These are phyloP conservation scores for Sebastes nivosus DNA, from an alignment of 2,797 vertebrate genomes.

Conservation along the genomic window DNA sequence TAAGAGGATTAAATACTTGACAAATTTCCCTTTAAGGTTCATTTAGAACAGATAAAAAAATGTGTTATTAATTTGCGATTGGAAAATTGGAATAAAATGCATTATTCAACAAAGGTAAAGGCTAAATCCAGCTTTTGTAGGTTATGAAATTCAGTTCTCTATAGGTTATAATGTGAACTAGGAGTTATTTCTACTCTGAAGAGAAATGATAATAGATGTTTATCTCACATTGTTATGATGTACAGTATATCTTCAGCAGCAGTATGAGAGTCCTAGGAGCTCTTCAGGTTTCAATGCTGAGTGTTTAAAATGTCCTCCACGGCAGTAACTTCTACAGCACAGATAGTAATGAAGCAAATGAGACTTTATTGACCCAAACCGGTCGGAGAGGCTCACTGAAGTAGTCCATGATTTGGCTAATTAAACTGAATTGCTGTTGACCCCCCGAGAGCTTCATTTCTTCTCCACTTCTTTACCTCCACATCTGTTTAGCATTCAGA, in stretches of 20 bases:
- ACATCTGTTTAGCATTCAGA: slow-evolving; percentile 51
- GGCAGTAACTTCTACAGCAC: background rate
- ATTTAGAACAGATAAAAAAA: too few relatives aligned
- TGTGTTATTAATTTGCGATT: too few relatives aligned
- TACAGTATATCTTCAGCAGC: background rate
- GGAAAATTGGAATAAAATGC: too few relatives aligned
- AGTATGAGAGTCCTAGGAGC: background rate
- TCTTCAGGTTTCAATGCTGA: too few relatives aligned
- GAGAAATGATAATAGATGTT: background rate
- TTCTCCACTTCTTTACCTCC: background rate
- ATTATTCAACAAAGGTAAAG: background rate
- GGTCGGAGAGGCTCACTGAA: background rate
- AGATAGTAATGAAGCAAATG: background rate
- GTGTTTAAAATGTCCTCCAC: background rate
- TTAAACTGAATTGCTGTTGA: background rate
- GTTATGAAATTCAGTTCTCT: background rate
- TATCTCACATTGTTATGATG: background rate
- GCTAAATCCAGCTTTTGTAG: background rate
- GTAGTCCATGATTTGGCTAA: background rate
- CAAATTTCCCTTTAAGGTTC: too few relatives aligned
- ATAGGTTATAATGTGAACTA: background rate
- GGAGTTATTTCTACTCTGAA: background rate
- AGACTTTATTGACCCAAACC: background rate
- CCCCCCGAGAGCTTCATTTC: background rate
- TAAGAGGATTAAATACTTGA: too few relatives aligned